Evolutionary conservation across 2,113 vertebrate genomes (phyloP).

Genomic region (Ophiodon elongatus): DNA sequence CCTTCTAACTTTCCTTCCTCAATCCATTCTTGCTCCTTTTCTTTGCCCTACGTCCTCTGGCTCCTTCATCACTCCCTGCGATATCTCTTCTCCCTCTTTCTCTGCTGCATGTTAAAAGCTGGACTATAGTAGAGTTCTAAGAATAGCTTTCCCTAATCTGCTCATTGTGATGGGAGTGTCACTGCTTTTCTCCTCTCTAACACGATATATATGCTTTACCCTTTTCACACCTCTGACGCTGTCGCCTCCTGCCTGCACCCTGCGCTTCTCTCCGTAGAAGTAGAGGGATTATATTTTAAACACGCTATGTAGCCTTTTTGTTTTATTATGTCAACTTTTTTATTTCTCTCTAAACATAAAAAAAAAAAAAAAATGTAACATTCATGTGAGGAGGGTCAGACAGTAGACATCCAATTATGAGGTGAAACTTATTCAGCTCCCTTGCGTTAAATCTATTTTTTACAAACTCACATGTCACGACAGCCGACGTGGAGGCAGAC

Average conservation of each 20-base stretch:
- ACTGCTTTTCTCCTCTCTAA: constrained; percentile 33
- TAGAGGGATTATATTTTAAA: constrained; percentile 7
- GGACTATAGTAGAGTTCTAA: constrained; percentile 57
- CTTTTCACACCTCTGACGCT: constrained; percentile 26
- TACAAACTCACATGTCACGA: constrained; percentile 24
- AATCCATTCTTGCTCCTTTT: constrained; percentile 5
- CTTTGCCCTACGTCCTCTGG: not conserved
- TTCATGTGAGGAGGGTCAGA: not conserved
- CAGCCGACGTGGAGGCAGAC: constrained; percentile 1
- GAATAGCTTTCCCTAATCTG: constrained; percentile 69
- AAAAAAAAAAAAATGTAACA: not conserved
- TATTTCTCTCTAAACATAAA: not conserved
- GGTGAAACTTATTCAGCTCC: constrained; percentile 14
- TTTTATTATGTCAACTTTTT: not conserved
- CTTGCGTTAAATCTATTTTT: not conserved
- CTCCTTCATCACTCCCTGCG: constrained; percentile 32
- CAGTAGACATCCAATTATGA: not conserved
- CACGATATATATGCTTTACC: constrained; percentile 37
- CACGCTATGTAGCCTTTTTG: not conserved
- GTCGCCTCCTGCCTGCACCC: not conserved
- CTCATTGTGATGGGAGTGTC: constrained; percentile 52
- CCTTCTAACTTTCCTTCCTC: constrained; percentile 14
- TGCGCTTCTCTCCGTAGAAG: constrained; percentile 6
- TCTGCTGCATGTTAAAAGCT: constrained; percentile 53
- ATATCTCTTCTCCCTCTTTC: constrained; percentile 19